Base-by-base conservation (phyloP, 2,888 invertebrate genomes). In the Diadegma fenestrale region DNA sequence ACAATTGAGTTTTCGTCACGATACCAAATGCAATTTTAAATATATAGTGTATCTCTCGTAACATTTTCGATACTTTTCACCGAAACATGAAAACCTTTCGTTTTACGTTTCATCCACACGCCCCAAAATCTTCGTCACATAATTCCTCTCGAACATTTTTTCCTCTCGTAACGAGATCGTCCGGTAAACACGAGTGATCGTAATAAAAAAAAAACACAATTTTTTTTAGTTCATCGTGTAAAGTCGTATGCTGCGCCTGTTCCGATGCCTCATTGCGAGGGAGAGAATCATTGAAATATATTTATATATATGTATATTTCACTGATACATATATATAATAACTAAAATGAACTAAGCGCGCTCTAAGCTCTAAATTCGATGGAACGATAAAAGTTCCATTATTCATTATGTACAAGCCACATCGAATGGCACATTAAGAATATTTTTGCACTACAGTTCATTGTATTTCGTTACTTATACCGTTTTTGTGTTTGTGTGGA, bases 381-480 rank as follows among this genome's bases (percentile, higher is more conserved):
- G 37, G 66, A 79, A 73, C 71, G 76, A 54, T 75, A 68, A n/a
- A 17, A 37, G 54, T 85, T 58, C 14, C 63, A 72, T 63, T 7
- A 75, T 83, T 88, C 89, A 88, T 90, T 93, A 93, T 94, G 91
- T 93, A 93, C 93, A 94, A 92, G 93, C 93, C 93, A 93, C 91
- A 86, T 87, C 87, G 82, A 91, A 93, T 94, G 93, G 93, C 93
- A 94, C 93, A 89, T 93, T 93, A 93, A 92, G 93, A 92, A 92
- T 92, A 92, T 90, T 89, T 92, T 93, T 92, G 91, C 92, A 92
- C 91, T 92, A 93, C 91, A 88, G 87, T 90, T 90, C 89, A 88
- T 88, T 86, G 88, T 88, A 58, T 87, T 80, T 80, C 43, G n/a
- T 79, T 37, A 45, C 63, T 63, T 48, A 37, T 69, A 72, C 37